These are phyloP conservation scores for Tachysurus vachellii DNA, from an alignment of 2,113 vertebrate species.

Conservation along the genomic window DNA sequence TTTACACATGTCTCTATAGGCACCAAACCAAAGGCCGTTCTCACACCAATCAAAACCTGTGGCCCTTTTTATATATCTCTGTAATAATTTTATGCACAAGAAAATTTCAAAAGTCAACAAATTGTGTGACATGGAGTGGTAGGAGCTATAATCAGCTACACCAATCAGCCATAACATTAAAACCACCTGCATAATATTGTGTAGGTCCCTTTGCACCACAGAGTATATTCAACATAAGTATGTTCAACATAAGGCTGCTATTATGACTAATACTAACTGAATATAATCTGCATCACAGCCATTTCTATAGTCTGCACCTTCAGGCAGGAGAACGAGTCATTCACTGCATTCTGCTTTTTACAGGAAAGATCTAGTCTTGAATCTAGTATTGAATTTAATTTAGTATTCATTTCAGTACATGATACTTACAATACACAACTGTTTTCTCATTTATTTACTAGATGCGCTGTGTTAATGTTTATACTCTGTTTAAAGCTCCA, in stretches of 20 bases:
- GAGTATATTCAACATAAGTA: no score
- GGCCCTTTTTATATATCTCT: background rate
- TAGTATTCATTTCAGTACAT: background rate
- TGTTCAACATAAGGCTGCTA: no score
- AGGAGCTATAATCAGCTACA: no score
- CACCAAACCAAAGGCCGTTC: background rate
- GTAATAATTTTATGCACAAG: background rate
- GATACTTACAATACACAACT: background rate
- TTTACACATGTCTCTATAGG: background rate
- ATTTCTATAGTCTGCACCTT: background rate
- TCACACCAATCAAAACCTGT: background rate
- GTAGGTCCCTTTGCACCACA: no score
- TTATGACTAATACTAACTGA: background rate
- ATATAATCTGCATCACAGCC: background rate
- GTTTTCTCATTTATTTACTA: background rate
- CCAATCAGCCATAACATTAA: no score
- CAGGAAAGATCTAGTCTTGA: background rate
- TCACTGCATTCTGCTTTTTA: background rate
- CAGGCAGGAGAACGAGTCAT: background rate
- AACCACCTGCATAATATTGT: no score
- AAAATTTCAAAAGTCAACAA: no score
- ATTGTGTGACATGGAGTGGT: no score
- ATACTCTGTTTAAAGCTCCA: background rate
- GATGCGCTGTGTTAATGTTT: background rate
- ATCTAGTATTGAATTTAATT: background rate